Base-by-base conservation (phyloP, 2,888 invertebrate species). In the Stomorhina lunata region DNA sequence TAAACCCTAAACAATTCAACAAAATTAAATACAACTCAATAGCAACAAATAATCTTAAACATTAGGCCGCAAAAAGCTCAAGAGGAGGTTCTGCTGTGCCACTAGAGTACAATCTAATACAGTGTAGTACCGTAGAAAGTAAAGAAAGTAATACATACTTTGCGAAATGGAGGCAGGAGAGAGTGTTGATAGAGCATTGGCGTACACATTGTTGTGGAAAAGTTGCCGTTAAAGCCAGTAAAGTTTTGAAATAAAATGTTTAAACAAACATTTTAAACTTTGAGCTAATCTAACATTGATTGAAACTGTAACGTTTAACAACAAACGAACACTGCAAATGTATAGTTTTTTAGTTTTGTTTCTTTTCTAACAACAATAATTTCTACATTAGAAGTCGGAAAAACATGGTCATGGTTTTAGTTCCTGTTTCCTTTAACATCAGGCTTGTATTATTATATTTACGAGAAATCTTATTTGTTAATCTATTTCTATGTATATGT, bases 41-140 rank as follows among this genome's bases (percentile, higher is more conserved):
- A 55, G 20, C 15, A 29, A 65, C 29, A 57, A 71, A 40, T 22
- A 45, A 37, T 2, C 43, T n/a, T 45, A 29, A 43, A 48, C 29
- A 59, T 12, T 69, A 37, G 25, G 50, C 55, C 61, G 40, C 25
- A 29, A 50, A 40, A 72, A 73, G 53, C 61, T 73, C 73, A 65
- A 78, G 17, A 50, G n/a, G n/a, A n/a, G 48, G 65, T 75, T 48
- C 53, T 29, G 63, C 43, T 71, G 55, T n/a, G 43, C 55, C 55
- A 55, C n/a, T n/a, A n/a, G n/a, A n/a, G n/a, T n/a, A n/a, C n/a
- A n/a, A n/a, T n/a, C n/a, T n/a, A n/a, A n/a, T n/a, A 50, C 29
- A 57, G 29, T 50, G 32, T 15, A n/a, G 17, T 29, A 9, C 22
- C 61, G 17, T 4, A 25, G 12, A 25, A 59, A 29, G 20, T 32